Evolutionary conservation across 1,140 invertebrate genomes (phyloP).

Genomic region (Sesamia nonagrioides): DNA sequence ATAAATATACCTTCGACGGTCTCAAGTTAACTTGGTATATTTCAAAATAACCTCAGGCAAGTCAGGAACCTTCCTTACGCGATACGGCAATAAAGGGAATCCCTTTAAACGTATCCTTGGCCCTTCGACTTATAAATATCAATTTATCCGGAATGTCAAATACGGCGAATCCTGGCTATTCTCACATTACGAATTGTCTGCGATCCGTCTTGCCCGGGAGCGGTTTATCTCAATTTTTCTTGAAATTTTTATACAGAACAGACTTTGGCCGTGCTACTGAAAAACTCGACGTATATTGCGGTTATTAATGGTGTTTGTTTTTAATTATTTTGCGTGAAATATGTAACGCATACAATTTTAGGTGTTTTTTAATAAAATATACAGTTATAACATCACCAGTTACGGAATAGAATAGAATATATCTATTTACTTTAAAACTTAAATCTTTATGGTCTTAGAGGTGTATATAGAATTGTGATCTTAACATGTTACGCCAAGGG

Average conservation of each 20-base stretch:
- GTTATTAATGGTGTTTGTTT: conserved; percentile 50
- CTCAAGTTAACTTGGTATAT: conserved; percentile 83
- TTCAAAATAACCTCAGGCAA: conserved; percentile 82
- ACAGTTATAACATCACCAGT: too few relatives aligned
- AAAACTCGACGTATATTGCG: conserved; percentile 45
- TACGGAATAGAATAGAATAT: too few relatives aligned
- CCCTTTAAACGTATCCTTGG: conserved; percentile 82
- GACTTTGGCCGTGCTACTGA: conserved; percentile 50
- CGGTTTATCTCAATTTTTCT: conserved; percentile 76
- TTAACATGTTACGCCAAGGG: too few relatives aligned
- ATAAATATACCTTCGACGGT: conserved; percentile 86
- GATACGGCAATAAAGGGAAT: conserved; percentile 85
- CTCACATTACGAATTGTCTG: conserved; percentile 75
- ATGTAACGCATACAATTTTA: conserved; percentile 19
- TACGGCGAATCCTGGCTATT: conserved; percentile 77
- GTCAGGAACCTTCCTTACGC: conserved; percentile 78
- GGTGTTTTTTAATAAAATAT: conserved; percentile 37
- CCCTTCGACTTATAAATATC: conserved; percentile 86
- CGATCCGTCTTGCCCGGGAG: conserved; percentile 70
- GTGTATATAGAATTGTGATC: too few relatives aligned
- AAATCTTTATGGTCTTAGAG: too few relatives aligned
- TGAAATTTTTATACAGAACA: conserved; percentile 72
- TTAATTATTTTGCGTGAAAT: conserved; percentile 49
- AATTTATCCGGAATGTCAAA: conserved; percentile 85
- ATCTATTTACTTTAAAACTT: too few relatives aligned